Evolutionary conservation across 2,113 vertebrate genomes (phyloP), one percentile per base, ranked within the genome.

Genomic region (Gallinago media): DNA sequence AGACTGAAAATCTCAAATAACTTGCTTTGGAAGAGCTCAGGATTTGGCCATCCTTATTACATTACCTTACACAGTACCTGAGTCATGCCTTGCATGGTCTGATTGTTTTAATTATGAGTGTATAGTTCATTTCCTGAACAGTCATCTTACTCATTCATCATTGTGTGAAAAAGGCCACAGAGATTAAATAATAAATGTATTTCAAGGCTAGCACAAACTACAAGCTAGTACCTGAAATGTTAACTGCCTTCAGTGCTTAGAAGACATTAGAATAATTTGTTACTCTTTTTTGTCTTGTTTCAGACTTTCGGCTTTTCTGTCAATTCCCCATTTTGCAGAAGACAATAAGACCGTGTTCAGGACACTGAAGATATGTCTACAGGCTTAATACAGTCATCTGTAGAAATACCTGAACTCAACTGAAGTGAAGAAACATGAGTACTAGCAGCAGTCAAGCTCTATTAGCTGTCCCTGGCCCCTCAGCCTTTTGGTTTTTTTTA

Each of bases 401-500:
- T 22, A 80, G 74, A 85, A 71, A 55, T 38, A 65, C 40, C 27
- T 47, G 62, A 70, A 54, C 50, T 59, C 62, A 44, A 3, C 31
- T 75, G 59, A 59, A 65, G 46, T 31, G 16, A 78, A 68, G 36
- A 83, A 78, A 75, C 17, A 1, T 36, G 68, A 58, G 34, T 59
- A 42, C 15, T 59, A 67, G 16, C 18, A 56, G 7, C 26, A 58
- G 47, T 47, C 25, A 82, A 61, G 25, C 29, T 42, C 22, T 58
- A 7, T 18, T 49, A 54, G 34, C 21, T 65, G 19, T 49, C 8
- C 2, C 34, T 0, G 2, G 3, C 11, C 6, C 15, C 11, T 2
- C 3, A 1, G 2, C 1, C 2, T 2, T 4, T 12, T 49, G 6
- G 14, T 4, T 67, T 42, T 3, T 8, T 42, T 32, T 6, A 32